Evolutionary conservation across 2,888 invertebrate species (phyloP).

Genomic region (Hypselothyrea guttata): DNA sequence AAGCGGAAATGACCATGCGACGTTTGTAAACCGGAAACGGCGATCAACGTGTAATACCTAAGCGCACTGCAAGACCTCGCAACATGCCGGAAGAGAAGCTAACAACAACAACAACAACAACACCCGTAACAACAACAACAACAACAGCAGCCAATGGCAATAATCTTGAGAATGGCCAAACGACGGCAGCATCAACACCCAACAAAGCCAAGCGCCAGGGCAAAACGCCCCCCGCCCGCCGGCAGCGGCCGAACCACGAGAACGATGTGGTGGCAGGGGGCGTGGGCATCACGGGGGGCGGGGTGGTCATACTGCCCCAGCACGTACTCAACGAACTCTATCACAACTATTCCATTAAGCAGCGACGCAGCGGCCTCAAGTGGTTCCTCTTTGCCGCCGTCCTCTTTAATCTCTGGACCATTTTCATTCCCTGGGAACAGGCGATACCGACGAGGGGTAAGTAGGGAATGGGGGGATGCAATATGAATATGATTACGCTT

Average conservation of each 20-base stretch:
- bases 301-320: slow-evolving; percentile 82
- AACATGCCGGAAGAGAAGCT: slow-evolving; percentile 63
- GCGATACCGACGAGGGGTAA: slow-evolving; percentile 79
- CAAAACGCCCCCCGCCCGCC: slow-evolving; percentile 39
- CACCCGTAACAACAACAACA: not conserved
- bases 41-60: slow-evolving; percentile 43
- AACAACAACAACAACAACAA: slow-evolving; percentile 5
- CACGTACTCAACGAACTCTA: slow-evolving; percentile 87
- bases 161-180: slow-evolving; percentile 65
- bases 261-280: slow-evolving; percentile 58
- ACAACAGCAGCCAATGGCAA: too few species aligned
- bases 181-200: slow-evolving; percentile 46
- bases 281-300: slow-evolving; percentile 64
- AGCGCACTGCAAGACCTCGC: slow-evolving; percentile 27
- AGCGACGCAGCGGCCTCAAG: slow-evolving; percentile 87
- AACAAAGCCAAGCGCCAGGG: slow-evolving; percentile 46
- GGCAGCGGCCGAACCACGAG: slow-evolving; percentile 53
- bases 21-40: slow-evolving; percentile 52
- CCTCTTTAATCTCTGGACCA: slow-evolving; percentile 86
- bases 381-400: slow-evolving; percentile 87
- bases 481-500: too few species aligned
- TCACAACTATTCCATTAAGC: slow-evolving; percentile 88
- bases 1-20: slow-evolving; percentile 51
- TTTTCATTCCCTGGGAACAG: slow-evolving; percentile 84
- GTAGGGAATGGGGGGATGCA: too few species aligned